A percentile compares a stretch with the other conserved stretches of the same genome.
phyloP scores from a whole-genome alignment of 2,888 invertebrate species.

The Hymenopus coronatus region DNA sequence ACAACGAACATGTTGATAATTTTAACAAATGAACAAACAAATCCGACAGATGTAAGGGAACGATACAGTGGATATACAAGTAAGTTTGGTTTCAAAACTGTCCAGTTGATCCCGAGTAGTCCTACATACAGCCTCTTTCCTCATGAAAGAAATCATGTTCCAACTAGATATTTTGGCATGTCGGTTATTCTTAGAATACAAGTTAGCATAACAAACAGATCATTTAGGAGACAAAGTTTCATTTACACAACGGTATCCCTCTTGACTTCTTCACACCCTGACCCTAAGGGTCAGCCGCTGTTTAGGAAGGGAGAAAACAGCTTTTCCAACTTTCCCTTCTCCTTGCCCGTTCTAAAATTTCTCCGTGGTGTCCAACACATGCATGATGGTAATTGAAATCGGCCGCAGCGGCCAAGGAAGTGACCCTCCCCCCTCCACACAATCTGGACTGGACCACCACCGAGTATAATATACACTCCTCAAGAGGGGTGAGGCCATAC shows the following conservation, averaged over 20 bases:
- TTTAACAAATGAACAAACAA: too few species aligned
- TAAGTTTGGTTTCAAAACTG: neutral
- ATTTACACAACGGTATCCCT: neutral
- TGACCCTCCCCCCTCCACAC: neutral
- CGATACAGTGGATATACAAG: too few species aligned
- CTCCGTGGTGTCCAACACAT: conserved; percentile 24
- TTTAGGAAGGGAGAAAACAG: neutral
- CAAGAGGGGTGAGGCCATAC: neutral
- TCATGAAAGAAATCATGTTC: neutral
- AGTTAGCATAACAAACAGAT: neutral
- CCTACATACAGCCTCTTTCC: neutral
- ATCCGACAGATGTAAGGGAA: too few species aligned
- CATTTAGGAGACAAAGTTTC: neutral
- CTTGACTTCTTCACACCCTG: neutral
- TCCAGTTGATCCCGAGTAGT: neutral
- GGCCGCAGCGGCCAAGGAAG: conserved; percentile 15
- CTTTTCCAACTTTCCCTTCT: neutral
- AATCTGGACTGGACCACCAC: neutral
- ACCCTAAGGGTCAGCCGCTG: neutral
- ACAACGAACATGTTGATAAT: too few species aligned
- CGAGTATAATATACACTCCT: neutral
- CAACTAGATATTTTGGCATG: neutral
- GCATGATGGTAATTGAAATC: conserved; percentile 30
- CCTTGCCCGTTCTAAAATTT: neutral
- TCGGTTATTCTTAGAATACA: neutral